Base-by-base conservation (phyloP, 1,140 invertebrate species). In the Chionoecetes opilio region DNA sequence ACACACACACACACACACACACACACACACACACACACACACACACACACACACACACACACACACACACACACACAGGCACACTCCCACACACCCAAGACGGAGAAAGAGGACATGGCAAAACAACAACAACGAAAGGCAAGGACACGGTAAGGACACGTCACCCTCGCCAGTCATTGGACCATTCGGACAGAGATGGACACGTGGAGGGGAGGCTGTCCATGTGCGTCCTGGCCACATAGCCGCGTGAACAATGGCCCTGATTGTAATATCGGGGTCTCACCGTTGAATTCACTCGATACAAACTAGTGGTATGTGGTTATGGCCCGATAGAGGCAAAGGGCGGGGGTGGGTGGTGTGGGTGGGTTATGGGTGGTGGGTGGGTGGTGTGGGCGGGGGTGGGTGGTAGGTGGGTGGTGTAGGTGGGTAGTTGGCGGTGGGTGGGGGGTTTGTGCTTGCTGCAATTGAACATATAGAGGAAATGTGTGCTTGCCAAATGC, bases 231-330 rank as follows among this genome's bases (percentile, higher is more conserved):
- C 5, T 34, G 32, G n/a, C 29, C 38, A 94, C 93, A 94, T 82
- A 82, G 93, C 89, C 93, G 90, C 53, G 88, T 91, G 46, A 53
- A 94, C 93, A 94, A 94, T 90, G 89, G 41, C 37, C 46, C 85
- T 94, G 93, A 94, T 94, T 89, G 93, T 94, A 94, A 94, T 94
- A 89, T 94, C 87, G 93, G 93, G 82, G 82, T 21, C 86, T 94
- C 93, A 75, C 46, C 34, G 89, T 34, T 93, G 92, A 86, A 93
- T 93, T 93, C 92, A 93, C 41, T 93, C 92, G 92, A 93, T 93
- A 93, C 84, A 93, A 93, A 86, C 92, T 86, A 93, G 92, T 93
- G 84, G 91, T 84, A 92, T 84, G 91, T 53, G 82, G 82, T 86
- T 93, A 93, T 93, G 37, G 92, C 29, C 38, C 38, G 82, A 53